Conservation (phyloP, 1,140 invertebrate genomes). For the Drosophila grimshawi region DNA sequence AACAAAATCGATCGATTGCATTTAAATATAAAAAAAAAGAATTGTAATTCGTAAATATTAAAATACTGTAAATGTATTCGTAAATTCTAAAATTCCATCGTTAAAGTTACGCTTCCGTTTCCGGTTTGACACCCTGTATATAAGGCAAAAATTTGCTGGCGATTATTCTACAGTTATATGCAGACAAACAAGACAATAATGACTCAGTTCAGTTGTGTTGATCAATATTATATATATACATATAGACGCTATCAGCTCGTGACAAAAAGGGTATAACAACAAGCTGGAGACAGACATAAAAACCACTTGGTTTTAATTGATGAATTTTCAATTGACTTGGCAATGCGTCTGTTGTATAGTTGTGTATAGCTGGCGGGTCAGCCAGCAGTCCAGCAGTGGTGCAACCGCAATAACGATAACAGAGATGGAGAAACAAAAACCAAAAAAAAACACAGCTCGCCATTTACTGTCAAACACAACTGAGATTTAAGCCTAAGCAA, state of each 20-base stretch:
- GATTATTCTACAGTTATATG: too few relatives aligned
- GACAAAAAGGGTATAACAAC: neutral
- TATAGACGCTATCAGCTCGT: neutral
- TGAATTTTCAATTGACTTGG: slow-evolving; percentile 54
- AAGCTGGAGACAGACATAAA: slow-evolving; percentile 3
- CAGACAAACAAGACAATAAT: neutral
- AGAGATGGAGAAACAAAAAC: neutral
- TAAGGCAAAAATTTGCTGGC: too few relatives aligned
- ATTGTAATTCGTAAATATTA: too few relatives aligned
- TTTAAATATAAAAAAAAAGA: too few relatives aligned
- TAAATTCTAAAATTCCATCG: too few relatives aligned
- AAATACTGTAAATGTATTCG: too few relatives aligned
- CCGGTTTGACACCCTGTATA: too few relatives aligned
- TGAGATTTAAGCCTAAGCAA: slow-evolving; percentile 14
- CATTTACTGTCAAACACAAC: slow-evolving; percentile 7
- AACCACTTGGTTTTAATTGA: slow-evolving; percentile 34
- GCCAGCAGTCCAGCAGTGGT: neutral
- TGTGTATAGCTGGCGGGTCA: slow-evolving; percentile 9
- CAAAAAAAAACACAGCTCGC: slow-evolving; percentile 1
- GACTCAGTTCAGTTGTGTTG: neutral
- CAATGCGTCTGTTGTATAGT: slow-evolving; percentile 12
- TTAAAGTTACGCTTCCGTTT: too few relatives aligned
- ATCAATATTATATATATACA: neutral
- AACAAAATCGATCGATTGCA: too few relatives aligned
- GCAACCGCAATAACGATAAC: slow-evolving; percentile 2